Conservation (phyloP, 2,113 vertebrate species). For the Mormyrus iriodes region DNA sequence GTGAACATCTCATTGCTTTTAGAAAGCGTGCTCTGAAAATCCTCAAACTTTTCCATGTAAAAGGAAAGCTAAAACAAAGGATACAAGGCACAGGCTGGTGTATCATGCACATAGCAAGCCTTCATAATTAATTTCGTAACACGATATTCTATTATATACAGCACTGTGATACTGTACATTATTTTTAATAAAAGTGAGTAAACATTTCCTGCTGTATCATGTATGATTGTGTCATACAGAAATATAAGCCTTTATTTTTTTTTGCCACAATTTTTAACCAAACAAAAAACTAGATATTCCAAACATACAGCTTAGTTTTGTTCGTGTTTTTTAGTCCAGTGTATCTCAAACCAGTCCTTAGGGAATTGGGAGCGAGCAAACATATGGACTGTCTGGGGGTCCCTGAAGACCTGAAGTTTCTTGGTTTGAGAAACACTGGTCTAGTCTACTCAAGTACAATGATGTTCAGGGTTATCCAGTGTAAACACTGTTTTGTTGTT, state of each 20-base stretch:
- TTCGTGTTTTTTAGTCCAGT: not conserved
- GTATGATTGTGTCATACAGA: not conserved
- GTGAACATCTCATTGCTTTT: slow-evolving; percentile 98
- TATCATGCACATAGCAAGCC: not conserved
- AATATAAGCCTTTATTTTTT: not conserved
- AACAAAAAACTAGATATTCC: not conserved
- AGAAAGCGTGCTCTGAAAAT: slow-evolving; percentile 96
- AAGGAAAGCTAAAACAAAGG: slow-evolving; percentile 74
- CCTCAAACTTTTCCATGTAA: slow-evolving; percentile 99
- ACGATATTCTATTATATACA: too few relatives aligned
- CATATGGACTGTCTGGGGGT: not conserved
- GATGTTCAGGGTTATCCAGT: not conserved
- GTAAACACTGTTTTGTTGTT: not conserved
- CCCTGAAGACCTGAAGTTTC: too few relatives aligned
- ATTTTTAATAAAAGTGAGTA: not conserved
- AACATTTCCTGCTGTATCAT: not conserved
- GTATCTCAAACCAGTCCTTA: not conserved
- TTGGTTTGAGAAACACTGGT: too few relatives aligned
- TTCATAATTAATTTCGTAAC: too few relatives aligned
- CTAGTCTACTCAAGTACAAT: not conserved
- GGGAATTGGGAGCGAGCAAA: not conserved
- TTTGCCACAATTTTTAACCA: not conserved
- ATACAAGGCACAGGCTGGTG: not conserved
- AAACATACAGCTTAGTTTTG: not conserved
- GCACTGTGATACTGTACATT: not conserved